Base-by-base conservation (phyloP, 2,797 vertebrate genomes). In the Chaetodon trifasciatus region DNA sequence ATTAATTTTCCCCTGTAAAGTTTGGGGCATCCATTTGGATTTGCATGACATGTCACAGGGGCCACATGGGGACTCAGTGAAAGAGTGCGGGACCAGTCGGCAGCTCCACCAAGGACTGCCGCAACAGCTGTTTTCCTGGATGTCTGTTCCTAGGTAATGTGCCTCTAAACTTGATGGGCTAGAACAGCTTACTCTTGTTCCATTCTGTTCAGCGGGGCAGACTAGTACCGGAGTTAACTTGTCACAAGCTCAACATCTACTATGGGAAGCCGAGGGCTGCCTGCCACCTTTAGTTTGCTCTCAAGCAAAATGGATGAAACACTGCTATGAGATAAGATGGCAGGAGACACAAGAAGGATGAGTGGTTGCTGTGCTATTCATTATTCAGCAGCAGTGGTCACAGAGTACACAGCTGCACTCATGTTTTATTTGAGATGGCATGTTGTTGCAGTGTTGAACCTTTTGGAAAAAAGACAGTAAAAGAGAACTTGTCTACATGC, bases 111-210 rank as follows among this genome's bases (percentile, higher is more conserved):
- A 74, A 79, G 70, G 86, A 78, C 67, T 73, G 70, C 88, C 70
- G 79, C 80, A 88, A 84, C 93, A 95, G 92, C 91, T 94, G 94
- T 89, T 93, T 87, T 70, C 84, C 67, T 89, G 76, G 47, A 80
- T 82, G 78, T 86, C 86, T 82, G 53, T 81, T 86, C 74, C 64
- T 68, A 79, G 80, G 87, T 91, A 91, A 93, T 92, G 85, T 84
- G 70, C 81, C 79, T 92, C 82, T 88, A 84, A 90, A 93, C 87
- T 88, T 91, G 89, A 94, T 92, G 86, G 84, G 81, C 85, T 79
- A 70, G 79, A 93, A 89, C 90, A 81, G 88, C 85, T 86, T 85
- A 78, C 77, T 83, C 86, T 83, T 70, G 44, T 85, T 82, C 65
- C 64, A 55, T 85, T 82, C 69, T 69, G 80, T 84, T 89, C 75